phyloP scores from a whole-genome alignment of 2,113 vertebrate species.

The Salvelinus namaycush region DNA sequence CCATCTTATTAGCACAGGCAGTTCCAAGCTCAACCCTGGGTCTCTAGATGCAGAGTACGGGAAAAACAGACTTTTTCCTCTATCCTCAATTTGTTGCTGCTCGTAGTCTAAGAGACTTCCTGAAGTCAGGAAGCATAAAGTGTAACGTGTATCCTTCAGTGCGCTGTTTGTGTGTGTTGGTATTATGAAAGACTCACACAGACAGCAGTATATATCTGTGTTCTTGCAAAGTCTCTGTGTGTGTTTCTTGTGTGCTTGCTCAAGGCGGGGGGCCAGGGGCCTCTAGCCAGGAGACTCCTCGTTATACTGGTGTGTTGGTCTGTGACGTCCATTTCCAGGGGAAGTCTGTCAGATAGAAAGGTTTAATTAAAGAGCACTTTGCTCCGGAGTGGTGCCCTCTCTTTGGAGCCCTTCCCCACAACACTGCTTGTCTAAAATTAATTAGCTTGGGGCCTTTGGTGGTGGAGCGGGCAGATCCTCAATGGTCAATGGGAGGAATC shows the following conservation, averaged over 20 bases:
- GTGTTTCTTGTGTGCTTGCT: conserved; percentile 27
- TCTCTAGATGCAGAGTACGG: background rate
- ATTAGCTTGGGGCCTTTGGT: conserved; percentile 72
- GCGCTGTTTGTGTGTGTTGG: background rate
- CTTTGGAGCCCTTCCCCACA: conserved; percentile 71
- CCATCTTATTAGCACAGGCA: conserved; percentile 57
- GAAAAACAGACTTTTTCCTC: background rate
- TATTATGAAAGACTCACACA: too few species aligned
- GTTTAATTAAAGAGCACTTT: conserved; percentile 78
- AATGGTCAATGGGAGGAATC: conserved; percentile 73
- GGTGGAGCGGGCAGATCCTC: conserved; percentile 67
- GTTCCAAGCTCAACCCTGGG: too few species aligned
- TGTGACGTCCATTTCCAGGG: conserved; percentile 66
- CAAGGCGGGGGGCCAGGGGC: conserved; percentile 32
- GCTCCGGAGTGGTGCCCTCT: conserved; percentile 63
- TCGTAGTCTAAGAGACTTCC: background rate
- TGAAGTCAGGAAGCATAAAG: background rate
- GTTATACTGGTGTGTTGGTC: conserved; percentile 62
- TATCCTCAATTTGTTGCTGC: background rate
- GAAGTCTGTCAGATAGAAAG: conserved; percentile 70
- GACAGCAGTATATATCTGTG: background rate
- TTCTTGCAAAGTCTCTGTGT: conserved; percentile 9
- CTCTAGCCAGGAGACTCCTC: conserved; percentile 36
- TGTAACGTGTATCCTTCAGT: background rate
- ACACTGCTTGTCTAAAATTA: conserved; percentile 77